Base-by-base conservation (phyloP, 2,113 vertebrate genomes). In the Gulo gulo region DNA sequence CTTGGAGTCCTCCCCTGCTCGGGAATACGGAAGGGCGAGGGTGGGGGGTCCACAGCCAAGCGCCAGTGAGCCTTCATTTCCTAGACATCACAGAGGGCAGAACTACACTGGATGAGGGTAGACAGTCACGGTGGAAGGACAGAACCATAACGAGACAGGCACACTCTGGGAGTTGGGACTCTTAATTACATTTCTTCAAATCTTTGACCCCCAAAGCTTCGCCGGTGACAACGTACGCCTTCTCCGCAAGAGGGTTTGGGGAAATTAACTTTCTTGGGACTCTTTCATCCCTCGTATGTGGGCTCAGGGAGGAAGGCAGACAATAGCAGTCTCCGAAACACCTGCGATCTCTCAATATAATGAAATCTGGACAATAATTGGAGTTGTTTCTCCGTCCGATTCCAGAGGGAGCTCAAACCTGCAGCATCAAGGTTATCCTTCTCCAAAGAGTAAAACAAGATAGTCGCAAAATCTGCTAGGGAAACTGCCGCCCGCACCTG, bases 401-500 rank as follows among this genome's bases (percentile, higher is more conserved):
- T 98, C 95, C 97, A 98, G 97, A 98, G 97, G 96, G 97, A 98
- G 96, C 97, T 98, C 96, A 98, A 98, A 95, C 96, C 97, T 96
- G 97, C 85, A 96, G 97, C 98, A 92, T 89, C 97, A 84, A 97
- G 96, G 95, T 94, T 97, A 87, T 86, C 97, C 61, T 69, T 96
- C 67, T 96, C 92, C 96, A 83, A 97, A 85, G 79, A 67, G 91
- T 94, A 94, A 97, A 98, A 92, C 47, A 42, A 78, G 69, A 73
- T 45, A 10, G 26, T 93, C 78, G 82, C 78, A n/a, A 81, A 93
- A 57, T 36, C 47, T 71, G 15, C 29, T 52, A 73, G 89, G 88
- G 84, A 59, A 87, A 69, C 29, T 59, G 5, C 21, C 2, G 24
- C 16, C 52, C 2, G 26, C 36, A 39, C 82, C 83, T n/a, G 45